Evolutionary conservation across 2,888 invertebrate species (phyloP), one percentile per base, ranked within the genome.

Genomic region (Trisateles emortualis): DNA sequence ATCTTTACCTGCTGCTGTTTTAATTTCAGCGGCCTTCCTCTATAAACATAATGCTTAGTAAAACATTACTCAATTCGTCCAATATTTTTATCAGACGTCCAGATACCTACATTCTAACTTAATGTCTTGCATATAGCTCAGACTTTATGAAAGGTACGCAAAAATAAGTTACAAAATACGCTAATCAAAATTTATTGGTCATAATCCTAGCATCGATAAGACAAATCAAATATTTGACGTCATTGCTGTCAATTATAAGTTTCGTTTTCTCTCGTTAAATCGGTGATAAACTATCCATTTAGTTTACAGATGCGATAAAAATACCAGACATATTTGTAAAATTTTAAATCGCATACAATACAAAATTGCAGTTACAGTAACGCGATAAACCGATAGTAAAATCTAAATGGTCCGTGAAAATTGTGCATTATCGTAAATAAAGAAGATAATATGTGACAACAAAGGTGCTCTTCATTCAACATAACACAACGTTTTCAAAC

Each of bases 341-440:
- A 38, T 33, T 19, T 42, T 9, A 43, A 41, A 44, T 49, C 29
- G 58, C 26, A 26, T 8, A 26, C 59, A 60, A 64, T 59, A 57
- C 45, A 52, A 33, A 48, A 38, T 33, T 50, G 50, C 65, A 51
- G 36, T 58, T 53, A 51, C 35, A 39, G 42, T 63, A 63, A 72
- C 64, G 70, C 71, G 79, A 67, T 76, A 81, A 78, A 73, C 77
- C 78, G 69, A 76, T 65, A 74, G 68, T 70, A 64, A 65, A 78
- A 75, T 79, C 69, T 84, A 79, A 88, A 88, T 88, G 82, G 80
- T 57, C 72, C 84, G 81, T 88, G 79, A 83, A 86, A 87, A 88
- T 84, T 75, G 68, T 73, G 72, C 79, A 78, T 87, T 79, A 85
- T 86, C 86, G 84, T 90, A 87, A 87, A 89, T 87, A 87, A 84